Conservation (phyloP, 2,797 vertebrate genomes). For the Acipenser ruthenus region DNA sequence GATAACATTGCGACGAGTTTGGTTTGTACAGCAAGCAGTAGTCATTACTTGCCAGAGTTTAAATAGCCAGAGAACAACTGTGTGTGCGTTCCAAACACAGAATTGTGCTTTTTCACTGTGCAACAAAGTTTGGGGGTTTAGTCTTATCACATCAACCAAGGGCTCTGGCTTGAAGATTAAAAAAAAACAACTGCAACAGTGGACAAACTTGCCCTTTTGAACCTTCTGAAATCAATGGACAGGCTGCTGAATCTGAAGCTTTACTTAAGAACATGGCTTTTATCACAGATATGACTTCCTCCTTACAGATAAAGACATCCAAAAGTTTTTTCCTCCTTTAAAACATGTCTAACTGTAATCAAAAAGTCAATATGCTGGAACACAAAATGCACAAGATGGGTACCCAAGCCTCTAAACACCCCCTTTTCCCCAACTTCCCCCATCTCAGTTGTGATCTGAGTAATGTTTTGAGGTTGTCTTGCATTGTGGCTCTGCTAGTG, state of each 20-base stretch:
- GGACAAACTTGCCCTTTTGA: background rate
- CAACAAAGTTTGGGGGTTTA: background rate
- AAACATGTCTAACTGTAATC: background rate
- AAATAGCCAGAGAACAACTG: too few relatives aligned
- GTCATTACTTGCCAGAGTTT: too few relatives aligned
- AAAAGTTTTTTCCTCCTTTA: background rate
- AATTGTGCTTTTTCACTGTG: background rate
- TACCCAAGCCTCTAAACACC: too few relatives aligned
- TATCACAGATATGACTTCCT: background rate
- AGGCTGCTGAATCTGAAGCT: background rate
- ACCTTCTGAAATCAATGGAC: background rate
- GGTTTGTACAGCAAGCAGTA: too few relatives aligned
- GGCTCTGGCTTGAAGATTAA: background rate
- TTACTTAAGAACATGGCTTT: background rate
- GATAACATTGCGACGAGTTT: too few relatives aligned
- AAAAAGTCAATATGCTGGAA: background rate
- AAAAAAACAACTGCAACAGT: background rate
- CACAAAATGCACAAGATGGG: too few relatives aligned
- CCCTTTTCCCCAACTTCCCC: too few relatives aligned
- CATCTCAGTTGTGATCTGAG: too few relatives aligned
- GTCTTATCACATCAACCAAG: background rate
- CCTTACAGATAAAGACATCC: background rate
- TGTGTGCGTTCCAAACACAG: background rate
- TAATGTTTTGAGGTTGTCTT: too few relatives aligned
- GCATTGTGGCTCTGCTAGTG: too few relatives aligned